Evolutionary conservation across 53 echinoderm and acorn worm species (phyloP), one percentile per base, ranked within the genome.

Genomic region (Henricia sp.): DNA sequence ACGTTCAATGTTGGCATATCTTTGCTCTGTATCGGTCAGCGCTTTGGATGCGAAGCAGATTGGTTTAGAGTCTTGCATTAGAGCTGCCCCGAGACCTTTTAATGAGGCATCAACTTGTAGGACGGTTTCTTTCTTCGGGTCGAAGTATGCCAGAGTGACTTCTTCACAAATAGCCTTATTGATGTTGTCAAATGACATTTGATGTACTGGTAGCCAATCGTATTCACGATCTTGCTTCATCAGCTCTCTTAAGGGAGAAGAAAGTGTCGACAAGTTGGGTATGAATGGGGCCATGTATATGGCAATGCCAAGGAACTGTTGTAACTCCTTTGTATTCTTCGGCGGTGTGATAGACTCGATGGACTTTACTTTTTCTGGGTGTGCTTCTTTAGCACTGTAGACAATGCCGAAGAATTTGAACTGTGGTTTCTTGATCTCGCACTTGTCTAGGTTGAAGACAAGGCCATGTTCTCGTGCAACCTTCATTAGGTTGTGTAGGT

Each of bases 241-340:
- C 42, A 88, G 54, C 20, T 82, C 82, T 69, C 91, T 41, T 12
- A 86, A 64, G 27, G 88, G 91, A 20, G 86, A 83, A 34, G 94
- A 78, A 11, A 55, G 76, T 14, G 74, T 36, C 1, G 91, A 74
- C 17, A 94, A 52, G 40, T 86, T 83, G 3, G 85, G 90, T 55
- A 94, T 91, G 70, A 94, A 94, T 25, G 84, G 88, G 1, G 76
- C 39, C 76, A 91, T 57, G 42, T 91, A 92, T 50, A 89, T 92
- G 36, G 89, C 89, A n/a, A 92, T 89, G 32, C 86, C 85, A 25
- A 87, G 40, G 75, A 89, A 89, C 29, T 85, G 73, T 27, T 78
- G 88, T 11, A 88, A 37, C 5, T 82, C 82, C 52, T 72, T 85
- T 50, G 28, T 26, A 21, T 14, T 62, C n/a, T 44, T 27, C 1